Percentiles rank a stretch among this genome's conserved stretches.
These are phyloP conservation scores for Apomyelois bistriatella DNA, from an alignment of 2,888 invertebrate species.

Conservation along the genomic window DNA sequence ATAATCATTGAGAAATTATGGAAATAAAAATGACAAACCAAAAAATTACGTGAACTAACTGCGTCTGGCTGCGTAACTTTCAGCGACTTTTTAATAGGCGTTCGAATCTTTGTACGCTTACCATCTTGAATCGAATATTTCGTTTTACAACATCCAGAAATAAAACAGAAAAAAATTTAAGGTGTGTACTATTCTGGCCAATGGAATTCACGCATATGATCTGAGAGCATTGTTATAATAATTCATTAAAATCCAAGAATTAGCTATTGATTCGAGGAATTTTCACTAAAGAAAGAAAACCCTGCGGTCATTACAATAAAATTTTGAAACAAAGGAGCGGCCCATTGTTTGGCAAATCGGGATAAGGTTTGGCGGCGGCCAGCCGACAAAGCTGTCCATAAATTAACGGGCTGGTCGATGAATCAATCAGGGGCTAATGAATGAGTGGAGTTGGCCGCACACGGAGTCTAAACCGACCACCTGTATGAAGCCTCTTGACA, in stretches of 20 bases:
- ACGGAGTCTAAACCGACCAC: slow-evolving; percentile 38
- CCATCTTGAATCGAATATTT: no score
- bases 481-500: slow-evolving; percentile 17
- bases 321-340: slow-evolving; percentile 45
- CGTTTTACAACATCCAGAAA: no score
- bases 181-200: no score
- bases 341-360: slow-evolving; percentile 53
- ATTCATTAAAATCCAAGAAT: no score
- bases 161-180: no score
- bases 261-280: not conserved
- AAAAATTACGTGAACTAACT: no score
- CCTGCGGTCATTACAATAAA: slow-evolving; percentile 8
- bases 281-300: slow-evolving; percentile 3
- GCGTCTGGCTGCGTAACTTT: no score
- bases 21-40: no score
- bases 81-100: no score
- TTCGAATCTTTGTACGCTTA: no score
- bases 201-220: no score
- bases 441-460: slow-evolving; percentile 58
- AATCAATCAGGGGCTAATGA: slow-evolving; percentile 73
- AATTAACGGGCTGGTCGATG: slow-evolving; percentile 67
- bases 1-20: not conserved
- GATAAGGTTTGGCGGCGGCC: slow-evolving; percentile 43
- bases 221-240: no score
- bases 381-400: slow-evolving; percentile 62